These are phyloP conservation scores for Brachionus angularis DNA, from an alignment of 1,140 invertebrate genomes.

Conservation along the genomic window DNA sequence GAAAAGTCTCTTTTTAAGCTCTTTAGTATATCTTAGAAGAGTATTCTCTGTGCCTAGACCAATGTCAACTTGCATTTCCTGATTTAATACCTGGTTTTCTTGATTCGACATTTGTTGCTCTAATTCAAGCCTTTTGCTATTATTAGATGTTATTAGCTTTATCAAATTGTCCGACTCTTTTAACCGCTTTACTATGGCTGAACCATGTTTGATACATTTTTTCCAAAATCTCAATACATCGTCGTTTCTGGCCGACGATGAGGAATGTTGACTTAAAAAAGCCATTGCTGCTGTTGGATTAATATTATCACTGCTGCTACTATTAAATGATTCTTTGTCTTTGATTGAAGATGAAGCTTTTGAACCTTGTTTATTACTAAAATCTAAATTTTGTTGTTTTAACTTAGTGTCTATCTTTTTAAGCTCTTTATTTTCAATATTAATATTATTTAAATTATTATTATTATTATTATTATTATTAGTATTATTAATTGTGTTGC, in stretches of 20 bases:
- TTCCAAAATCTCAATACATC: constrained; percentile 31
- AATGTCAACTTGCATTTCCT: too few species aligned
- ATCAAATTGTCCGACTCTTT: constrained; percentile 16
- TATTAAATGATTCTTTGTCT: not conserved
- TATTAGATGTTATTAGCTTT: not conserved
- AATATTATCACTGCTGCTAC: constrained; percentile 2
- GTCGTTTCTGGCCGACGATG: constrained; percentile 7
- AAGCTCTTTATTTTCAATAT: too few species aligned
- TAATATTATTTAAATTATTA: too few species aligned
- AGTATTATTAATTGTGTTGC: not conserved
- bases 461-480: too few species aligned
- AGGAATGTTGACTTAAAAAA: too few species aligned
- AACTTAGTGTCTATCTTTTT: too few species aligned
- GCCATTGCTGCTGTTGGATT: not conserved
- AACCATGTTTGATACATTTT: constrained; percentile 8
- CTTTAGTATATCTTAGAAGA: not conserved
- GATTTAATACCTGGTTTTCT: not conserved
- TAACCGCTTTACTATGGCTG: not conserved
- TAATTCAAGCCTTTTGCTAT: not conserved
- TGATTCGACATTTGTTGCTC: not conserved
- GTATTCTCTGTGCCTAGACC: not conserved
- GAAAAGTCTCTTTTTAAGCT: constrained; percentile 9
- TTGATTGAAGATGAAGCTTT: not conserved
- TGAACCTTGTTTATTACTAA: too few species aligned
- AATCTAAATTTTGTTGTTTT: too few species aligned